Percentiles rank a stretch among this genome's conserved stretches.
phyloP scores from a whole-genome alignment of 1,140 invertebrate genomes.

The Phymorhynchus buccinoides region DNA sequence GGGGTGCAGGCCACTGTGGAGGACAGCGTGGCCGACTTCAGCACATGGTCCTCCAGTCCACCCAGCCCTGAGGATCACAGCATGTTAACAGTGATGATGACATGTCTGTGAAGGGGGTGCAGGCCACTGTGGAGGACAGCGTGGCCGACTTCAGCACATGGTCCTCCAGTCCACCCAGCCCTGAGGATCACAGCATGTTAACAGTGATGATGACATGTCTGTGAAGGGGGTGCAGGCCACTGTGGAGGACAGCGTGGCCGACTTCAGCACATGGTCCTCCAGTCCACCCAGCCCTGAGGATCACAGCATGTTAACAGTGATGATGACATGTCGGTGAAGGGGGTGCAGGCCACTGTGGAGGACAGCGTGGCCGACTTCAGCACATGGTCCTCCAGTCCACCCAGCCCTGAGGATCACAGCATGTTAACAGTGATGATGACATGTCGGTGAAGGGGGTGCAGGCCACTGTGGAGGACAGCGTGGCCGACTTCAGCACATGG shows the following conservation, averaged over 20 bases:
- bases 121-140: conserved; percentile 86
- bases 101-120: conserved; percentile 90
- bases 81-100: too few relatives aligned
- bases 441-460: conserved; percentile 92
- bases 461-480: conserved; percentile 86
- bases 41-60: conserved; percentile 86
- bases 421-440: too few relatives aligned
- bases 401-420: too few relatives aligned
- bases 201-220: too few relatives aligned
- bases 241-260: conserved; percentile 89
- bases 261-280: conserved; percentile 90
- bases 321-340: too few relatives aligned
- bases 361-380: conserved; percentile 94
- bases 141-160: conserved; percentile 93
- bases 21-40: conserved; percentile 94
- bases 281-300: conserved; percentile 90
- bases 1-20: conserved; percentile 85
- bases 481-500: conserved; percentile 91
- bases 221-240: conserved; percentile 89
- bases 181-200: too few relatives aligned
- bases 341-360: conserved; percentile 85
- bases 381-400: conserved; percentile 88
- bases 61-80: conserved; percentile 91
- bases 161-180: conserved; percentile 90
- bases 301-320: too few relatives aligned